Base-by-base conservation (phyloP, 2,113 vertebrate species). In the Mionectes macconnelli region DNA sequence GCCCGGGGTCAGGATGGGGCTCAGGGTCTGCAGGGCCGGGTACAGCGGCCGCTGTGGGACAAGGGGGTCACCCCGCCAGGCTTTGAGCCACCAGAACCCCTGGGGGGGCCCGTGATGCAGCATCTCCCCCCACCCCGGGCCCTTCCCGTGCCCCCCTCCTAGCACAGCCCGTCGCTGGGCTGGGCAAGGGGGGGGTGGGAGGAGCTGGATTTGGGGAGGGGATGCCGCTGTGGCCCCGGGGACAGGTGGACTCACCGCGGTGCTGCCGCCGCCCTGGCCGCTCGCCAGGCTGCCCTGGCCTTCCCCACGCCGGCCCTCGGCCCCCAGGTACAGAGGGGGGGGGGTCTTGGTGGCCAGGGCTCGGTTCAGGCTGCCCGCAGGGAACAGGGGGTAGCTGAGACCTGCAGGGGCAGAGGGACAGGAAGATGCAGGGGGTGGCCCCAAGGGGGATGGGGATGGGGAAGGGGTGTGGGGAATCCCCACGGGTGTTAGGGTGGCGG, bases 311-410 rank as follows among this genome's bases (percentile, higher is more conserved):
- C 98, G 95, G 44, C 96, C 97, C 1, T 99, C 99, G 0, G 95
- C 25, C 24, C 97, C 97, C 96, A 98, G 96, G 94, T 97, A 98
- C 76, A 99, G 93, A 2, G 98, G 98, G 0, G 98, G 98, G 0
- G 99, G 98, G 0, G 98, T 98, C 95, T 98, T 99, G 97, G 98
- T 98, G 77, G 98, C 96, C 98, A 98, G 89, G 24, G 97, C 89
- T 69, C 98, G 97, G 79, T 94, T 98, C 63, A 99, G 97, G 97
- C 97, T 97, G 86, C 98, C 91, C 4, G 98, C 88, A 1, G 99
- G 97, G 97, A 99, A 98, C 92, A 99, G 94, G 1, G 99, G 98
- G 96, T 99, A 99, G 84, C 98, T 94, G 8, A 99, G 96, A 70
- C 98, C 99, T 99, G 94, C 15, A 31, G 2, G 49, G 89, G 63